These are phyloP conservation scores for Parazoanthus swiftii DNA, from an alignment of 92 coral and sea anemone species.

Conservation along the genomic window DNA sequence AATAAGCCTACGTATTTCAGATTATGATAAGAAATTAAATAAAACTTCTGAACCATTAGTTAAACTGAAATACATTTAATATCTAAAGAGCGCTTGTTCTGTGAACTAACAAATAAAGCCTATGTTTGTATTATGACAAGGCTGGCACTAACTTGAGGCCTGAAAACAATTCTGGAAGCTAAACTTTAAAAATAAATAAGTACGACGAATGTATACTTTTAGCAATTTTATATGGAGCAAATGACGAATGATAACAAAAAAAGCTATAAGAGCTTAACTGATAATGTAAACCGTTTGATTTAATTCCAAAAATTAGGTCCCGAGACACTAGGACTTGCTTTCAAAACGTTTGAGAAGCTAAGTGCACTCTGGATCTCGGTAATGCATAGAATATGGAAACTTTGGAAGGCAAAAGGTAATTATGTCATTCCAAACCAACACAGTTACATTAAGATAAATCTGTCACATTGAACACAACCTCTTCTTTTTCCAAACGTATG, in stretches of 20 bases:
- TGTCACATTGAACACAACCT: neutral
- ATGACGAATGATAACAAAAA: neutral
- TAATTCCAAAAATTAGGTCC: slow-evolving; percentile 65
- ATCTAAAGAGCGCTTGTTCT: neutral
- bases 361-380: slow-evolving; percentile 89
- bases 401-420: slow-evolving; percentile 93
- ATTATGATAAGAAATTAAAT: too few relatives aligned
- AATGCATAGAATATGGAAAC: slow-evolving; percentile 93
- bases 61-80: neutral
- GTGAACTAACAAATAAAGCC: neutral
- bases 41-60: neutral
- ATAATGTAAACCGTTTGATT: slow-evolving; percentile 19
- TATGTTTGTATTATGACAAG: neutral
- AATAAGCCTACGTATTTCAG: too few relatives aligned
- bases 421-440: neutral
- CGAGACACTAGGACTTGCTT: slow-evolving; percentile 83
- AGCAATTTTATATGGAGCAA: neutral
- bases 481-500: neutral
- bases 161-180: slow-evolving; percentile 13
- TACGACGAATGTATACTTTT: neutral
- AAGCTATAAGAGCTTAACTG: neutral
- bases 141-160: slow-evolving; percentile 37
- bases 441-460: neutral
- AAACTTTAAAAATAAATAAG: neutral
- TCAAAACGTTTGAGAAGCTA: slow-evolving; percentile 90